phyloP scores from a whole-genome alignment of 1,140 invertebrate species.

The Branchinecta lynchi region DNA sequence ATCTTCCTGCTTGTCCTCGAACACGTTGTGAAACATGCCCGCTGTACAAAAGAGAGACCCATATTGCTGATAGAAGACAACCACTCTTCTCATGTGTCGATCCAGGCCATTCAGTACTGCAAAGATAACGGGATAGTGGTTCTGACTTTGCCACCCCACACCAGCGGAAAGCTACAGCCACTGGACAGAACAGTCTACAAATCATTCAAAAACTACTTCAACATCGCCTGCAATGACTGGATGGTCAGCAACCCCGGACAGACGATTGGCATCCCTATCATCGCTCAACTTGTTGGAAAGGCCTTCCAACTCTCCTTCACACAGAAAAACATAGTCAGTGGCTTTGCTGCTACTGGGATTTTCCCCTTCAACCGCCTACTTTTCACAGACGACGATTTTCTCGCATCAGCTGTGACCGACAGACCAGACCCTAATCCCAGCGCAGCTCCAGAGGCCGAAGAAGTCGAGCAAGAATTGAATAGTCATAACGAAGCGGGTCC shows the following conservation, averaged over 20 bases:
- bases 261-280: conserved; percentile 22
- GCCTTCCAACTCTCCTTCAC: conserved; percentile 11
- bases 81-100: conserved; percentile 27
- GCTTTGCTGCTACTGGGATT: conserved; percentile 11
- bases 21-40: conserved; percentile 31
- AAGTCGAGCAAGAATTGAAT: conserved; percentile 10
- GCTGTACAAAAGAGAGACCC: conserved; percentile 23
- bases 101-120: conserved; percentile 25
- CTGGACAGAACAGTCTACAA: conserved; percentile 33
- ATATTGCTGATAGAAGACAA: conserved; percentile 28
- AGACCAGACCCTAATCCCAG: conserved; percentile 11
- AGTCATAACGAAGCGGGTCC: conserved; percentile 10
- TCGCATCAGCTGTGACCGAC: not conserved
- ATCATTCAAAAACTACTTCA: conserved; percentile 32
- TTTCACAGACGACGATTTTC: conserved; percentile 4
- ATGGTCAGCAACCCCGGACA: conserved; percentile 24
- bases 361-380: conserved; percentile 11
- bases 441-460: conserved; percentile 10
- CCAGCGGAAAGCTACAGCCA: conserved; percentile 34
- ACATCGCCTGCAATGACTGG: conserved; percentile 25
- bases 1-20: conserved; percentile 28
- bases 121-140: conserved; percentile 29
- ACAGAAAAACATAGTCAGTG: conserved; percentile 10
- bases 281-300: not conserved
- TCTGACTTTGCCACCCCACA: conserved; percentile 35